Conservation (phyloP, 2,888 invertebrate genomes). For the Erebia palarica region DNA sequence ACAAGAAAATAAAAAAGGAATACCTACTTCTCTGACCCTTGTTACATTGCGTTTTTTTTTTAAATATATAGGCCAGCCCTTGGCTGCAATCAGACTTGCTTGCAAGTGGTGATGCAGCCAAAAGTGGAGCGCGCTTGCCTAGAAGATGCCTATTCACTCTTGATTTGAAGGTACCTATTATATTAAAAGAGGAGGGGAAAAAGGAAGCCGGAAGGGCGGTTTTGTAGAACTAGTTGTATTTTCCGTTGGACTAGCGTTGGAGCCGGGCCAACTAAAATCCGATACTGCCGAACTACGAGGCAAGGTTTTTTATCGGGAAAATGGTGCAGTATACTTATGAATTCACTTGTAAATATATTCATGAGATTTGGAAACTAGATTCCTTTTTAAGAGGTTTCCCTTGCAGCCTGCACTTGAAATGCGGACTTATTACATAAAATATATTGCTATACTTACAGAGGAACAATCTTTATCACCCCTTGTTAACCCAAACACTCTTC, state of each 20-base stretch:
- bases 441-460: too few species aligned
- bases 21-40: conserved; percentile 8
- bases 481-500: too few species aligned
- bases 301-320: conserved; percentile 19
- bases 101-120: too few species aligned
- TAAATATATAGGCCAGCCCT: too few species aligned
- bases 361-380: background rate
- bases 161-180: too few species aligned
- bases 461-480: too few species aligned
- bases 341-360: conserved; percentile 1
- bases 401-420: background rate
- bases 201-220: too few species aligned
- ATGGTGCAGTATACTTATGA: background rate
- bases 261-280: conserved; percentile 31
- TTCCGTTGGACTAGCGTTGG: conserved; percentile 29
- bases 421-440: background rate
- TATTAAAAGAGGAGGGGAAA: too few species aligned
- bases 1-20: background rate
- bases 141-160: too few species aligned
- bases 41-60: conserved; percentile 6
- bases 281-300: conserved; percentile 23
- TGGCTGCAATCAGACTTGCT: too few species aligned
- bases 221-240: conserved; percentile 17
- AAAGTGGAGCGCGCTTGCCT: too few species aligned
- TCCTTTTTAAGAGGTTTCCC: background rate